Conservation (phyloP, 2,888 invertebrate genomes). For the Pandemis heparana region DNA sequence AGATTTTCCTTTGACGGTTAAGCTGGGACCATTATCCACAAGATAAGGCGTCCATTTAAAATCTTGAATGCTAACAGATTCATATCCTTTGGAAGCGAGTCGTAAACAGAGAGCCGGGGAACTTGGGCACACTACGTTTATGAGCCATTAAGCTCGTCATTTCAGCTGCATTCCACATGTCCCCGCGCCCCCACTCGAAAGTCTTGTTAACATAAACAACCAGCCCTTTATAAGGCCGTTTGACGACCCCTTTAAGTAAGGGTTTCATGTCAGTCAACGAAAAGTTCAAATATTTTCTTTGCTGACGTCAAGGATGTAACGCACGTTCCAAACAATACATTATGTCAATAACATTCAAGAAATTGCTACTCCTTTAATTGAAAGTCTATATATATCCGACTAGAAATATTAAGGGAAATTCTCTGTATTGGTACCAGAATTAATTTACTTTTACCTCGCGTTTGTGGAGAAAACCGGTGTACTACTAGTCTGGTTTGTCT, state of each 20-base stretch:
- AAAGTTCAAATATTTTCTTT: constrained; percentile 10
- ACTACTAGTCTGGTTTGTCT: too few relatives aligned
- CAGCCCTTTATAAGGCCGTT: constrained; percentile 33
- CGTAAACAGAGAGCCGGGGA: constrained; percentile 26
- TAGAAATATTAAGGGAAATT: background rate
- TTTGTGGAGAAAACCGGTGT: too few relatives aligned
- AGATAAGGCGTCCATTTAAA: constrained; percentile 18
- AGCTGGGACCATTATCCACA: constrained; percentile 4
- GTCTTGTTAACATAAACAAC: constrained; percentile 42
- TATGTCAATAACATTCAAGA: background rate
- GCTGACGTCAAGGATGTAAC: background rate
- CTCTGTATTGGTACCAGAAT: background rate
- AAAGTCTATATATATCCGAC: background rate
- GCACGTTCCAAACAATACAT: background rate
- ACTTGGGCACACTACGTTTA: constrained; percentile 40
- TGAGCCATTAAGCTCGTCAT: constrained; percentile 39
- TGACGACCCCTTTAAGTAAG: constrained; percentile 29
- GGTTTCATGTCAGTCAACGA: constrained; percentile 9
- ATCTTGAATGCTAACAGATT: constrained; percentile 30
- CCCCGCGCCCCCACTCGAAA: constrained; percentile 7
- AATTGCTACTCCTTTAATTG: background rate
- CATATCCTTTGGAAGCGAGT: constrained; percentile 23
- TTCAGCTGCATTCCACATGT: constrained; percentile 42
- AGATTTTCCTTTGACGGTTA: background rate
- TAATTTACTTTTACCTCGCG: background rate